A percentile compares a stretch with the other conserved stretches of the same genome.
Evolutionary conservation across 2,113 vertebrate species (phyloP).

Genomic region (Hypocryptadius cinnamomeus): DNA sequence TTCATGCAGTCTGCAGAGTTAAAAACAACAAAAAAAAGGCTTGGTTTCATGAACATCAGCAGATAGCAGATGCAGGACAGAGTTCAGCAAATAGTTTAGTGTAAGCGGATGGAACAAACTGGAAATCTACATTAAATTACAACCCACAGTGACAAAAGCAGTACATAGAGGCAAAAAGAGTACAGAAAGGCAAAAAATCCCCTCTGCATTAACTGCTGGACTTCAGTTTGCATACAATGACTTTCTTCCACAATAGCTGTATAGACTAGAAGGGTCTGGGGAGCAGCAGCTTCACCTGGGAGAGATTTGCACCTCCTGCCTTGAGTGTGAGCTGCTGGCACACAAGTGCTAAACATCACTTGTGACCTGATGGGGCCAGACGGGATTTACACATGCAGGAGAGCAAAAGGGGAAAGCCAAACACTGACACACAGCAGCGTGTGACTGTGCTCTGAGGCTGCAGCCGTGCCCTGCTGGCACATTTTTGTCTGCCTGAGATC

Average conservation of each 20-base stretch:
- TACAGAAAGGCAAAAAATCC: not conserved
- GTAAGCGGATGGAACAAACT: not conserved
- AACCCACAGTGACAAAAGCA: not conserved
- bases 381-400: not conserved
- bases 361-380: not conserved
- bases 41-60: not conserved
- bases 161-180: not conserved
- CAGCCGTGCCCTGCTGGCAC: not conserved
- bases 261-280: not conserved
- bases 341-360: fast-evolving
- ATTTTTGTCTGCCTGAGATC: not conserved
- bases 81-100: not conserved
- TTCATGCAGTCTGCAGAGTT: not conserved
- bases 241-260: not conserved
- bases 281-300: not conserved
- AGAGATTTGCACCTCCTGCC: not conserved
- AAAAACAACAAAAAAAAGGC: not conserved
- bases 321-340: not conserved
- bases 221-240: not conserved
- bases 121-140: not conserved
- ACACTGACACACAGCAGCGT: not conserved
- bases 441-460: not conserved
- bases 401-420: not conserved
- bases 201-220: not conserved
- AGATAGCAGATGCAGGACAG: not conserved